A percentile compares a stretch with the other conserved stretches of the same genome.
Conservation (phyloP, 2,113 vertebrate genomes). For the Coregonus clupeaformis region DNA sequence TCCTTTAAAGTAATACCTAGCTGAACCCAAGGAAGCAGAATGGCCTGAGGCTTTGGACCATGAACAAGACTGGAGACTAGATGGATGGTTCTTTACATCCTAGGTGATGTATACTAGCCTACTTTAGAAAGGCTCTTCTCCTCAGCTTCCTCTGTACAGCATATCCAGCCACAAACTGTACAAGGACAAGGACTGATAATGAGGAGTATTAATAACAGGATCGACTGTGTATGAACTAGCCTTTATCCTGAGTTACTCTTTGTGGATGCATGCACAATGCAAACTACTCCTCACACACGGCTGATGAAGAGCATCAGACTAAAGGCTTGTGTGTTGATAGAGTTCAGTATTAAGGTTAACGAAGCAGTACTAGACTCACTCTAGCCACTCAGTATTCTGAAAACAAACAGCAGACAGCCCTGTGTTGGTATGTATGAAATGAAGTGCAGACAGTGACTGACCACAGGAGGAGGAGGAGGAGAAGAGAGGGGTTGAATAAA, state of each 20-base stretch:
- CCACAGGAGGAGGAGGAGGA: slow-evolving; percentile 26
- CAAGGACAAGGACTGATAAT: too few species aligned
- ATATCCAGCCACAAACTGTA: slow-evolving; percentile 36
- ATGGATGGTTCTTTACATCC: slow-evolving; percentile 71
- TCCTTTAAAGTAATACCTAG: slow-evolving; percentile 67
- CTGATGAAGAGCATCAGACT: too few species aligned
- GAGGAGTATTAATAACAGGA: slow-evolving; percentile 16
- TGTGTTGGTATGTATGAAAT: slow-evolving; percentile 3
- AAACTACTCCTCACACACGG: too few species aligned
- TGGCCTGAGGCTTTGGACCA: slow-evolving; percentile 60
- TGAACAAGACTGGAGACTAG: slow-evolving; percentile 69
- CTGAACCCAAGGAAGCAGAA: slow-evolving; percentile 45
- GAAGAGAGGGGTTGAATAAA: slow-evolving; percentile 73
- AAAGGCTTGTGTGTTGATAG: too few species aligned
- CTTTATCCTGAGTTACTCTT: too few species aligned
- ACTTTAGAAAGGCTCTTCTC: slow-evolving; percentile 17
- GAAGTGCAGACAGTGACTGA: slow-evolving; percentile 62
- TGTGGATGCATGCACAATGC: too few species aligned
- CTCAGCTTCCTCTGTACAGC: slow-evolving; percentile 59
- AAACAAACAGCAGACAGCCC: too few species aligned
- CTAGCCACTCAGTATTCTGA: too few species aligned
- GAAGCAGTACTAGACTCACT: too few species aligned
- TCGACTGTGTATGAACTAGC: too few species aligned
- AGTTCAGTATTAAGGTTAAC: too few species aligned
- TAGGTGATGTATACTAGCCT: slow-evolving; percentile 63